Evolutionary conservation across 2,888 invertebrate genomes (phyloP).

Genomic region (Molanna angustata): DNA sequence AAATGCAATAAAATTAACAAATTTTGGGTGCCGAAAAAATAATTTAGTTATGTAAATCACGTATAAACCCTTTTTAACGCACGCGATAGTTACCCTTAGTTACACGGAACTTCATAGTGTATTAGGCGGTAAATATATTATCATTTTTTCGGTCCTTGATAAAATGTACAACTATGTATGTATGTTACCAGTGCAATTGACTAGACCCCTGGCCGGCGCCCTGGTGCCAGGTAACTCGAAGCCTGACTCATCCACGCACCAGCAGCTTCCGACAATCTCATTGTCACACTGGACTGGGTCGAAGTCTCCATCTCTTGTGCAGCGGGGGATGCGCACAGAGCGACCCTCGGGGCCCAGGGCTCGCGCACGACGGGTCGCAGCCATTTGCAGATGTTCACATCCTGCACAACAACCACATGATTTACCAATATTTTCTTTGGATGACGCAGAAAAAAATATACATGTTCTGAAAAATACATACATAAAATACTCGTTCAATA

Average conservation of each 20-base stretch:
- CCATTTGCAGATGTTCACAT: conserved; percentile 64
- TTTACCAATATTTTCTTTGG: too few relatives aligned
- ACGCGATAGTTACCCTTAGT: too few relatives aligned
- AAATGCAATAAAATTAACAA: too few relatives aligned
- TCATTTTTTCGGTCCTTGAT: background rate
- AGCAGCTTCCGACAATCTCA: conserved; percentile 70
- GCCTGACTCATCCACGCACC: conserved; percentile 81
- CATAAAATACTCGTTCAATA: too few relatives aligned
- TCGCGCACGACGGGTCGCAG: conserved; percentile 61
- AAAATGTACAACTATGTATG: background rate
- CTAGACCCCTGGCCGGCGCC: conserved; percentile 60
- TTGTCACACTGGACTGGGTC: conserved; percentile 76
- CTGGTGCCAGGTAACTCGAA: conserved; percentile 76
- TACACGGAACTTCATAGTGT: too few relatives aligned
- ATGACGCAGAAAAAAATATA: too few relatives aligned
- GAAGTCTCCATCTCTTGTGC: conserved; percentile 70
- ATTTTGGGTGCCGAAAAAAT: too few relatives aligned
- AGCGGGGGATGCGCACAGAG: conserved; percentile 64
- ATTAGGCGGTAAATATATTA: too few relatives aligned
- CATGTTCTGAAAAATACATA: too few relatives aligned
- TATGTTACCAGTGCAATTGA: conserved; percentile 64
- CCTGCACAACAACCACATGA: conserved; percentile 50
- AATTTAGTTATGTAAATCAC: too few relatives aligned
- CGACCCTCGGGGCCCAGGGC: conserved; percentile 51
- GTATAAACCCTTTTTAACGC: too few relatives aligned